Percentiles rank a stretch among this genome's conserved stretches.
Evolutionary conservation across 2,797 vertebrate species (phyloP).

Genomic region (Anableps anableps): DNA sequence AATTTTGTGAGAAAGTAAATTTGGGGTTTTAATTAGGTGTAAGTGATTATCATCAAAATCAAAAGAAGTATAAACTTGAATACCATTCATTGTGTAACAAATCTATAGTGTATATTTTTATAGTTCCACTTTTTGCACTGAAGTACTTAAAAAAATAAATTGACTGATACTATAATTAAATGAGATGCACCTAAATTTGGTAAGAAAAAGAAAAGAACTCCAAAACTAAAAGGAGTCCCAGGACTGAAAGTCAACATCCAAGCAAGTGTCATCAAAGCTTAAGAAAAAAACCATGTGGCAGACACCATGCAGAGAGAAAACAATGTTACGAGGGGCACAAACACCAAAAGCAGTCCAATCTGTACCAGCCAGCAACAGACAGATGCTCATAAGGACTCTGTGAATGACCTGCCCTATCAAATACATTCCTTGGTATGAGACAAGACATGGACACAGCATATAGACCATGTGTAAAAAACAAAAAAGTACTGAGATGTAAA

Average conservation of each 20-base stretch:
- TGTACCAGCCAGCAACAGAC: conserved; percentile 46
- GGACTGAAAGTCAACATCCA: not conserved
- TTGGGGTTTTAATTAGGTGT: not conserved
- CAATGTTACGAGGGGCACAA: conserved; percentile 1
- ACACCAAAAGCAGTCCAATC: conserved; percentile 16
- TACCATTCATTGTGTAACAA: not conserved
- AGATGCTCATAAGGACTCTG: conserved; percentile 78
- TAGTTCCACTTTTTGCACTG: not conserved
- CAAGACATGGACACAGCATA: conserved; percentile 62
- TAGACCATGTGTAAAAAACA: conserved; percentile 51
- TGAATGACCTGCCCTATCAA: conserved; percentile 65
- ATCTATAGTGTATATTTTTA: not conserved
- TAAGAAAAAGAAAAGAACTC: not conserved
- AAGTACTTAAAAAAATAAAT: not conserved
- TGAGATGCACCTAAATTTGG: not conserved
- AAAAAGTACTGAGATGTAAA: conserved; percentile 60
- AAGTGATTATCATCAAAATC: not conserved
- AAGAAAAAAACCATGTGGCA: conserved; percentile 4
- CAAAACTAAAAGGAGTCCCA: not conserved
- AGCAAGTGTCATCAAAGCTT: conserved; percentile 15
- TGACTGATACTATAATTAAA: not conserved
- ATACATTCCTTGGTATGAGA: conserved; percentile 53
- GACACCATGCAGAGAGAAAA: conserved; percentile 14
- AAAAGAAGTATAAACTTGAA: not conserved
- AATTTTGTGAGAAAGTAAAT: not conserved